Conservation (phyloP, 2,113 vertebrate species). For the Serinus canaria region DNA sequence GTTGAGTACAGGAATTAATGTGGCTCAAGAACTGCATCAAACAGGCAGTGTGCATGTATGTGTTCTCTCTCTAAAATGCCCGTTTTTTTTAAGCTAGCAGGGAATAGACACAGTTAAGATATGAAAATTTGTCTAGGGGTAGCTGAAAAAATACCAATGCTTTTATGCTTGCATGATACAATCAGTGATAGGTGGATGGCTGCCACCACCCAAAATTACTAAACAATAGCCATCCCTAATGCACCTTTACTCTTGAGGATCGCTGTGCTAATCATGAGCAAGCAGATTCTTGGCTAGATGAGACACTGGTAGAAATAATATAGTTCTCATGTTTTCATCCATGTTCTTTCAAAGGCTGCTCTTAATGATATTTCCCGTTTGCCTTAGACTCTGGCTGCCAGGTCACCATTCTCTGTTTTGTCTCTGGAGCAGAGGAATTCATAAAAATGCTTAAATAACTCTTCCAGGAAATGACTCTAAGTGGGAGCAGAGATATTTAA, state of each 20-base stretch:
- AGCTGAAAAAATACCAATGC: neutral
- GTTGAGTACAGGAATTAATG: neutral
- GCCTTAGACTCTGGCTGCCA: neutral
- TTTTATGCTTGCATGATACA: neutral
- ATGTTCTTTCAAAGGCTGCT: neutral
- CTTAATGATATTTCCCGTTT: neutral
- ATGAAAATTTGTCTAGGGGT: neutral
- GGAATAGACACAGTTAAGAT: neutral
- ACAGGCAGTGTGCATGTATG: neutral
- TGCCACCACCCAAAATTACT: neutral
- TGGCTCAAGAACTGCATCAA: neutral
- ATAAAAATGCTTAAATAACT: neutral
- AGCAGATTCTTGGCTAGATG: neutral
- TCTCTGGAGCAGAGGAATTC: neutral
- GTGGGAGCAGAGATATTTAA: neutral
- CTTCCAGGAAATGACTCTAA: neutral
- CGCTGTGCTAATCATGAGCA: neutral
- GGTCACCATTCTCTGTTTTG: neutral
- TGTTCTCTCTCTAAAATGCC: rapidly evolving
- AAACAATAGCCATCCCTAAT: neutral
- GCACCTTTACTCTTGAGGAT: rapidly evolving
- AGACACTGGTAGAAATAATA: neutral
- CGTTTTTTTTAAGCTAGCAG: neutral
- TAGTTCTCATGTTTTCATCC: neutral
- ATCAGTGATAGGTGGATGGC: neutral